Evolutionary conservation across 2,797 vertebrate genomes (phyloP).

Genomic region (Neosalanx taihuensis): DNA sequence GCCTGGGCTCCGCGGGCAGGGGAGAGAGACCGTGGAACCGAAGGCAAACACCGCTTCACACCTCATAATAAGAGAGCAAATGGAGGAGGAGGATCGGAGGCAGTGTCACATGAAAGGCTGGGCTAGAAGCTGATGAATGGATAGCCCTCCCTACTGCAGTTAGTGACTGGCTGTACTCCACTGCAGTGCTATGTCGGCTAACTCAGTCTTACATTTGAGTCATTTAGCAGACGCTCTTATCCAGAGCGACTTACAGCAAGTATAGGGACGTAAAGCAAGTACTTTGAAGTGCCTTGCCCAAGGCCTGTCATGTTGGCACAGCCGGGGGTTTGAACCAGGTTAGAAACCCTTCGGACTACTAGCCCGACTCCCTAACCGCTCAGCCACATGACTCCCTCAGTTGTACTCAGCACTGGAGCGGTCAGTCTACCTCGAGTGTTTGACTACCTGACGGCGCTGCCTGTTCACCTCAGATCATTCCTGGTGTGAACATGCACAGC

Average conservation of each 20-base stretch:
- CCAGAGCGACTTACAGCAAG: too few relatives aligned
- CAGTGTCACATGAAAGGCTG: conserved; percentile 50
- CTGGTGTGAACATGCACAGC: background rate
- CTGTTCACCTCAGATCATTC: background rate
- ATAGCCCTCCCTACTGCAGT: conserved; percentile 36
- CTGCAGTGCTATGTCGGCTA: conserved; percentile 7
- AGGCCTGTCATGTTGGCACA: too few relatives aligned
- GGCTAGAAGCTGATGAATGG: conserved; percentile 54
- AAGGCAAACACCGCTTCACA: conserved; percentile 65
- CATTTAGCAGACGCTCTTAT: too few relatives aligned
- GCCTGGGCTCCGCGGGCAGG: conserved; percentile 47
- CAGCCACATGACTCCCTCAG: too few relatives aligned
- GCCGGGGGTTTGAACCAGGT: too few relatives aligned
- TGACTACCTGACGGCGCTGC: background rate
- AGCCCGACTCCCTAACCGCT: too few relatives aligned
- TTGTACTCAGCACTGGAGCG: background rate
- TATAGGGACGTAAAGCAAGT: too few relatives aligned
- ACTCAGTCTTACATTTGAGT: background rate
- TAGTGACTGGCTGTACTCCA: conserved; percentile 11
- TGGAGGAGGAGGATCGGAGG: conserved; percentile 50
- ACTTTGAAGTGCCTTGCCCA: background rate
- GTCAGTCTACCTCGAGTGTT: background rate
- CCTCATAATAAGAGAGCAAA: conserved; percentile 67
- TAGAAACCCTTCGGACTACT: too few relatives aligned
- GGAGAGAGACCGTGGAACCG: conserved; percentile 53